Evolutionary conservation across 2,797 vertebrate genomes (phyloP), one percentile per base, ranked within the genome.

Genomic region (Sebastes taczanowskii): DNA sequence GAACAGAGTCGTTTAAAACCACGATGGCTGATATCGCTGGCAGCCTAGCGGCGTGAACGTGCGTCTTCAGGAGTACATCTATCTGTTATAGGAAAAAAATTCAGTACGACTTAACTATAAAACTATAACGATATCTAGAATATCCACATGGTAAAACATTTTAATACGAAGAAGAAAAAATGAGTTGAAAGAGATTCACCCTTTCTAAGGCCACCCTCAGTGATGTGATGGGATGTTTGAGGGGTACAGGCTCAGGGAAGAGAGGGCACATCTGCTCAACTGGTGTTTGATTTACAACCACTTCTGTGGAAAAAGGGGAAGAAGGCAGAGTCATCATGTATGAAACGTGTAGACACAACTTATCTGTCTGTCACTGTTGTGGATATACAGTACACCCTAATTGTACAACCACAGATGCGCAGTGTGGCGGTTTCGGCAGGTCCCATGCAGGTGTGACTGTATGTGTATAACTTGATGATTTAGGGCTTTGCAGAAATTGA

Each of bases 1-100:
- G 94, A 66, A 99, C 94, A 0, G 97, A 97, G 90, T 98, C 97
- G 0, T 98, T 98, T 85, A 97, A 96, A 85, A 98, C 93, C 42
- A 96, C 96, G 0, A 97, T 96, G 7, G 97, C 97, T 0, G 98
- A 99, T 78, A 98, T 87, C 6, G 97, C 96, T 0, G 97, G 97
- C 18, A 97, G 92, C 25, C 91, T 95, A 0, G 95, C 95, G 60
- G 56, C 71, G n/a, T 95, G 91, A 73, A 97, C 83, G 11, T 82
- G 96, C 23, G 93, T 90, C 30, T 91, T 94, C 75, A 99, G 90
- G 67, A 97, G 91, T 11, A 22, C 1, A 25, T 97, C 97, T 74
- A 97, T 94, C 97, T 99, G 67, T 68, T 11, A 38, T 38, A 2
- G 27, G 32, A 83, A 22, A 35, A 78, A 13, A 46, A 27, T 5